Evolutionary conservation across 2,888 invertebrate species (phyloP).

Genomic region (Epistrophe eligans): DNA sequence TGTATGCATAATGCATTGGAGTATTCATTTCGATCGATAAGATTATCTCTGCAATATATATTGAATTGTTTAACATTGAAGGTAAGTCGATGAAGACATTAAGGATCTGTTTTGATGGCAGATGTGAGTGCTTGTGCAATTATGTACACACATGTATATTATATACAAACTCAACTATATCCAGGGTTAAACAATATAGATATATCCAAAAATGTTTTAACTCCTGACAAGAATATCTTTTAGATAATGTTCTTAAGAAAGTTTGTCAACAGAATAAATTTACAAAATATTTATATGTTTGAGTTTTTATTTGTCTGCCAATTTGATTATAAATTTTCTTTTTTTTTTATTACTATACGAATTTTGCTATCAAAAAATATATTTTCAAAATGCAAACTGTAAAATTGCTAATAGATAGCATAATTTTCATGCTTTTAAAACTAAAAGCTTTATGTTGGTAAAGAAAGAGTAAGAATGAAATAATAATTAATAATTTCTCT

Average conservation of each 20-base stretch:
- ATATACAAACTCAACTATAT: too few species aligned
- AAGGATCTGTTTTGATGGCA: constrained; percentile 18
- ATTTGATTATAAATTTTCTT: background rate
- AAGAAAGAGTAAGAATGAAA: too few species aligned
- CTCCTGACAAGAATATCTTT: background rate
- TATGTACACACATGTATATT: background rate
- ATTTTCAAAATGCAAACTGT: background rate
- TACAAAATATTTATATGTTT: background rate
- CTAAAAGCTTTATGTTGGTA: background rate
- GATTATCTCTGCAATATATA: constrained; percentile 58
- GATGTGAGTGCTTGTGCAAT: background rate
- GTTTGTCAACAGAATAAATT: background rate
- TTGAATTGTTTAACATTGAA: constrained; percentile 61
- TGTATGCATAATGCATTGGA: constrained; percentile 27
- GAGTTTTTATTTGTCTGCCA: background rate
- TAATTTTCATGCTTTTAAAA: background rate
- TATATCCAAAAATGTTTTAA: background rate
- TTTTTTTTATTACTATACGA: background rate
- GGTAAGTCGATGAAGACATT: constrained; percentile 40
- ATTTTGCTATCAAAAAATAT: background rate
- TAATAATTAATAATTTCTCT: too few species aligned
- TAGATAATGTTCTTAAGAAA: background rate
- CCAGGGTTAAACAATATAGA: background rate
- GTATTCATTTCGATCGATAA: constrained; percentile 61
- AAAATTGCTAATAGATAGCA: too few species aligned